A percentile compares a stretch with the other conserved stretches of the same genome.
These are phyloP conservation scores for Clarias laeviceps DNA, from an alignment of 2,797 vertebrate species.

Conservation along the genomic window DNA sequence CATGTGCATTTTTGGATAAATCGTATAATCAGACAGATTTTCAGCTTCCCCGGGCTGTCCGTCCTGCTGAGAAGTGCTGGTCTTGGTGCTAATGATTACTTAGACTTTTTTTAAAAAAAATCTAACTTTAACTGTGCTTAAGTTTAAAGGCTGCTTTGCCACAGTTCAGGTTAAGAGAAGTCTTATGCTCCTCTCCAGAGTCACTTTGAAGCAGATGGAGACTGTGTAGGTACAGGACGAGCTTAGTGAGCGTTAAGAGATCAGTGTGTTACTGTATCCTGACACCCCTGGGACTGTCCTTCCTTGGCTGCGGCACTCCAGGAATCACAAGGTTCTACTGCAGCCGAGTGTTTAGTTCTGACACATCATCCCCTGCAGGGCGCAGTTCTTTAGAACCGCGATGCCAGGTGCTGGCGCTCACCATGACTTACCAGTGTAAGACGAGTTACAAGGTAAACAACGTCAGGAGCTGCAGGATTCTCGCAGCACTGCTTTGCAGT, in stretches of 20 bases:
- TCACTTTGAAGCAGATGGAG: not conserved
- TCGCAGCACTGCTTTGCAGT: conserved; percentile 62
- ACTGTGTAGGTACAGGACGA: conserved; percentile 22
- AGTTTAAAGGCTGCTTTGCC: not conserved
- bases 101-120: conserved; percentile 17
- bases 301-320: conserved; percentile 63
- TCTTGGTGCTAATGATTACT: conserved; percentile 60
- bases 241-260: not conserved
- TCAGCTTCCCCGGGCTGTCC: conserved; percentile 35
- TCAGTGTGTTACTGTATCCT: conserved; percentile 42
- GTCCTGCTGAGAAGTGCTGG: conserved; percentile 60
- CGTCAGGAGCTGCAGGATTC: conserved; percentile 70
- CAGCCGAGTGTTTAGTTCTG: conserved; percentile 56
- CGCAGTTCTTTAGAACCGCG: conserved; percentile 49
- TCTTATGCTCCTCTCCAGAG: not conserved
- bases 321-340: conserved; percentile 67
- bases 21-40: not conserved
- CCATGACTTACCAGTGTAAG: conserved; percentile 67
- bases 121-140: conserved; percentile 26
- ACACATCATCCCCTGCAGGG: conserved; percentile 60
- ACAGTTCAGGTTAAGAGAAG: not conserved
- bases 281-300: conserved; percentile 61
- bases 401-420: conserved; percentile 60
- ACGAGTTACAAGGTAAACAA: conserved; percentile 73
- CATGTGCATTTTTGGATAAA: not conserved